phyloP scores from a whole-genome alignment of 1,140 invertebrate species.

The Bombus sibiricus region DNA sequence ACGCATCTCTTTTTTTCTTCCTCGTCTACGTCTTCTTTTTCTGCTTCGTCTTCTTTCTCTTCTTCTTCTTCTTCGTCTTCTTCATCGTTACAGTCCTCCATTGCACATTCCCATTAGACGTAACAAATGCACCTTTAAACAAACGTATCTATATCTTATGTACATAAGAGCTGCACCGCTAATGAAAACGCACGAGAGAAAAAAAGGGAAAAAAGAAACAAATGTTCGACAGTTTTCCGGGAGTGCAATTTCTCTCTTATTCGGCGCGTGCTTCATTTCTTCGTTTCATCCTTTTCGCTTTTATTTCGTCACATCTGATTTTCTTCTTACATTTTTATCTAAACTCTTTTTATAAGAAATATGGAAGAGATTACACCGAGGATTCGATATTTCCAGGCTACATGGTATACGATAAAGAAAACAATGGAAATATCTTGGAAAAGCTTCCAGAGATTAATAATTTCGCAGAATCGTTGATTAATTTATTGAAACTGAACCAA shows the following conservation, averaged over 20 bases:
- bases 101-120: constrained; percentile 82
- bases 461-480: neutral
- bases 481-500: neutral
- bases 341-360: constrained; percentile 42
- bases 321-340: constrained; percentile 52
- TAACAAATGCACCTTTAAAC: constrained; percentile 82
- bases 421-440: neutral
- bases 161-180: constrained; percentile 76
- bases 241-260: neutral
- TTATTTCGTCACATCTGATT: neutral
- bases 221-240: constrained; percentile 59
- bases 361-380: constrained; percentile 65
- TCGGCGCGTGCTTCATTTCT: neutral
- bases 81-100: constrained; percentile 68
- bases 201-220: constrained; percentile 56
- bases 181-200: constrained; percentile 61
- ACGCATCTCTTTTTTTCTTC: constrained; percentile 26
- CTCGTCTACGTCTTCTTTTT: constrained; percentile 8
- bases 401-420: neutral
- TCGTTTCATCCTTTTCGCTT: constrained; percentile 54
- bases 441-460: neutral
- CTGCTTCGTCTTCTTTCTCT: constrained; percentile 40
- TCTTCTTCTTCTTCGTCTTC: neutral
- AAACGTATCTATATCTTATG: constrained; percentile 79
- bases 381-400: constrained; percentile 13